Percentiles rank a stretch among this genome's conserved stretches.
phyloP scores from a whole-genome alignment of 2,797 vertebrate species.

The Sebastes oblongus region DNA sequence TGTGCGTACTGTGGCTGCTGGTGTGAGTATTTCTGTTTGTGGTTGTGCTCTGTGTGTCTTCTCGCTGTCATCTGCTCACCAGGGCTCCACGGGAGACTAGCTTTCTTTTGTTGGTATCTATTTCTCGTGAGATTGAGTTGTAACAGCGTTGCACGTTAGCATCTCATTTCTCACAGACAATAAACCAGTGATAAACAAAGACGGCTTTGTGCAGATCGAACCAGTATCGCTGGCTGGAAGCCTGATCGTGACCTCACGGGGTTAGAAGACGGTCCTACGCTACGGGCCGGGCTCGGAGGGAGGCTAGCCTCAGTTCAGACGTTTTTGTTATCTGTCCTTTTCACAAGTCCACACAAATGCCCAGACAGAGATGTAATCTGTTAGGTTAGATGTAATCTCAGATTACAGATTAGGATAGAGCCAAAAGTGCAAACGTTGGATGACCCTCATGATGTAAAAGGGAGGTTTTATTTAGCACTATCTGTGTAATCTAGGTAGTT shows the following conservation, averaged over 20 bases:
- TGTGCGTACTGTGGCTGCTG: slow-evolving; percentile 29
- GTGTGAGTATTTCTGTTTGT: slow-evolving; percentile 19
- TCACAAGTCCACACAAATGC: slow-evolving; percentile 1
- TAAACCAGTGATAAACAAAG: slow-evolving; percentile 42
- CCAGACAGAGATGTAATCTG: slow-evolving; percentile 37
- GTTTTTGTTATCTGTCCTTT: slow-evolving; percentile 17
- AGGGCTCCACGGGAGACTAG: neutral
- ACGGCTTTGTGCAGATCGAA: slow-evolving; percentile 35
- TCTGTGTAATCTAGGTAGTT: slow-evolving; percentile 8
- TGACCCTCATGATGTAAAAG: slow-evolving; percentile 10
- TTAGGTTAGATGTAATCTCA: slow-evolving; percentile 57
- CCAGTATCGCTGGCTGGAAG: neutral
- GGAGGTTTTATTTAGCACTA: neutral
- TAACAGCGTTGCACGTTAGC: slow-evolving; percentile 12
- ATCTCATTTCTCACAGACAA: slow-evolving; percentile 23
- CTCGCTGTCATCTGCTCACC: slow-evolving; percentile 8
- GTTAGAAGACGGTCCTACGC: slow-evolving; percentile 3
- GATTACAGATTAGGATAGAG: slow-evolving; percentile 51
- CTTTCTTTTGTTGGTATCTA: neutral
- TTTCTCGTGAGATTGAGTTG: slow-evolving; percentile 20
- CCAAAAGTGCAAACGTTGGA: slow-evolving; percentile 13
- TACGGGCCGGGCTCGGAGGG: neutral
- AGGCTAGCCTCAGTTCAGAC: neutral
- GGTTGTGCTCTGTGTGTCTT: neutral
- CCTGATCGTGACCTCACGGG: slow-evolving; percentile 3